Evolutionary conservation across 37 sponge, comb jelly and placozoan species (phyloP).

Genomic region (Oscarella lobularis): DNA sequence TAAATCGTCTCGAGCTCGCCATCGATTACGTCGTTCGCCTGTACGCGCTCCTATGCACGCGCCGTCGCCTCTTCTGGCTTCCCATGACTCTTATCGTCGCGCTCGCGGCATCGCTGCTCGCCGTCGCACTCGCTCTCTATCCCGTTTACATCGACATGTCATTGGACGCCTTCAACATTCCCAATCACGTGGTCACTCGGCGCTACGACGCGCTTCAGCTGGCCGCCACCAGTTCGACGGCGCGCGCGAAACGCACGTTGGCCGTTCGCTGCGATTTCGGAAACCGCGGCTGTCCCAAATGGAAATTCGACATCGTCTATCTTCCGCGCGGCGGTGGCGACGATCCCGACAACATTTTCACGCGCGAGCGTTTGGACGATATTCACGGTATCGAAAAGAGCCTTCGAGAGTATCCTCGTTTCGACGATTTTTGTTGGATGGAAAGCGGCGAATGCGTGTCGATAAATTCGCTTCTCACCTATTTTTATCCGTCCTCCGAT

Average conservation of each 20-base stretch:
- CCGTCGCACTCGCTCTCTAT: not conserved
- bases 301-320: slow-evolving; percentile 42
- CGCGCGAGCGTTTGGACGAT: slow-evolving; percentile 11
- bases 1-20: too few relatives aligned
- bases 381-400: slow-evolving; percentile 36
- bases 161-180: slow-evolving; percentile 31
- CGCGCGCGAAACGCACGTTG: not conserved
- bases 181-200: slow-evolving; percentile 22
- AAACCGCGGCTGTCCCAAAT: not conserved
- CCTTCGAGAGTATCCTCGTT: slow-evolving; percentile 13
- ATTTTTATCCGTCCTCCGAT: slow-evolving; percentile 25
- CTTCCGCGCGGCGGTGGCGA: slow-evolving; percentile 1
- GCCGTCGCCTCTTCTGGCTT: too few relatives aligned
- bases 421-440: slow-evolving; percentile 27
- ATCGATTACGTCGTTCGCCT: too few relatives aligned
- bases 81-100: too few relatives aligned
- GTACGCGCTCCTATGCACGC: too few relatives aligned
- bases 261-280: not conserved
- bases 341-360: slow-evolving; percentile 30
- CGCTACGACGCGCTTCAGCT: slow-evolving; percentile 36
- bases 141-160: slow-evolving; percentile 24
- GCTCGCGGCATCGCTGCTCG: not conserved
- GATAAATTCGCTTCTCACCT: slow-evolving; percentile 41
- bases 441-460: slow-evolving; percentile 22
- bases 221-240: not conserved